Base-by-base conservation (phyloP, 2,888 invertebrate species). In the Mechanitis mazaeus region DNA sequence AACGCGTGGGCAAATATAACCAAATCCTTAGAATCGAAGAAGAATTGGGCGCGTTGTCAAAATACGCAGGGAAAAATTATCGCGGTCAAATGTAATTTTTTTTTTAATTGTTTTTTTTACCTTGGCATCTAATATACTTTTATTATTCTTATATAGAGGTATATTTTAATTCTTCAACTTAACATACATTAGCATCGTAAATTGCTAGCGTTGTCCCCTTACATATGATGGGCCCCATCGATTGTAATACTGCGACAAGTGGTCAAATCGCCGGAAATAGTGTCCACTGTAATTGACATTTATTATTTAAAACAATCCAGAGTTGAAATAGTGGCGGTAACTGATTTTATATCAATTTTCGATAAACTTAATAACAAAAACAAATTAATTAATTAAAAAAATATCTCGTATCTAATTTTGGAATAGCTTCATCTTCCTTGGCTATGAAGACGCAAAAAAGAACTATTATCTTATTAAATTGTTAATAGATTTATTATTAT, bases 11-110 rank as follows among this genome's bases (percentile, higher is more conserved):
- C 65, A 99, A 99, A 82, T 99, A 99, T 91, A 99, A 99, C 85
- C 99, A 99, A 85, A 94, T 99, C 68, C 92, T 99, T 66, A 94
- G 98, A 76, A 99, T 99, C 76, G 99, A 99, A 87, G 98, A 99
- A 81, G 98, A 99, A 81, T 92, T 99, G 66, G 99, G 99, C 31
- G 91, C 93, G 28, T 90, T 91, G 54, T 98, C 98, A 55, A 96
- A 96, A 83, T 99, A 93, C 78, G 99, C 99, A 63, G 99, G 99
- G 66, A 95, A 95, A 82, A 94, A 94, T 76, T 99, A 97, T 93
- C 94, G 98, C 73, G 94, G 94, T 70, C 97, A 72, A 62, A 45
- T 58, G 56, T 69, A 69, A 59, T 55, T 46, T 42, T 12, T 7
- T 46, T 3, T 5, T 28, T 11, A 53, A 33, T 54, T 54, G 33